phyloP scores from a whole-genome alignment of 2,797 vertebrate genomes.

The Sebastes iracundus region DNA sequence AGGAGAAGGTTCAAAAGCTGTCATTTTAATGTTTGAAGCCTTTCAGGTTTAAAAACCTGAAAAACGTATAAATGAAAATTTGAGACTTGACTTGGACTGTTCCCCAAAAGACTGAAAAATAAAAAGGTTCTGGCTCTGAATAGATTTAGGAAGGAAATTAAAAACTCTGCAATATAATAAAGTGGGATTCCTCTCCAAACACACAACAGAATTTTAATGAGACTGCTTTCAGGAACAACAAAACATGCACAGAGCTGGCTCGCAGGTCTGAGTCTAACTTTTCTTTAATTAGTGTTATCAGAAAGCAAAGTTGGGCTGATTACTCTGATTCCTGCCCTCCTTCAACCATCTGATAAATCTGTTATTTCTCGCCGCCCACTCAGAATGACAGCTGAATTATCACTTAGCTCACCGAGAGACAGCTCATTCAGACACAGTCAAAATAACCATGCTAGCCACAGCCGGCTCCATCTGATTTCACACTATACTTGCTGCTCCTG shows the following conservation, averaged over 20 bases:
- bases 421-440: constrained; percentile 57
- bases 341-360: constrained; percentile 23
- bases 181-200: background rate
- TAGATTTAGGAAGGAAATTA: background rate
- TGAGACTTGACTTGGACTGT: background rate
- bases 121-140: background rate
- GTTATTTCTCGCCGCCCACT: constrained; percentile 24
- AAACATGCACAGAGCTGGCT: background rate
- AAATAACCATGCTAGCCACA: constrained; percentile 49
- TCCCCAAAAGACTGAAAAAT: background rate
- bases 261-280: background rate
- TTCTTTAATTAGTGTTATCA: constrained; percentile 12
- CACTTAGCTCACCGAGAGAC: constrained; percentile 49
- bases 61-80: background rate
- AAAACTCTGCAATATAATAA: background rate
- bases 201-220: background rate
- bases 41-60: background rate
- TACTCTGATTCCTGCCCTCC: constrained; percentile 14
- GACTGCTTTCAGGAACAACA: background rate
- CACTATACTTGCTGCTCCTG: constrained; percentile 39
- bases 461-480: constrained; percentile 53
- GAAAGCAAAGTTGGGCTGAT: constrained; percentile 22
- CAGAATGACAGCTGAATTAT: constrained; percentile 67
- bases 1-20: background rate
- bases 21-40: background rate